Conservation (phyloP, 2,888 invertebrate genomes). For the Ectropis crepuscularia region DNA sequence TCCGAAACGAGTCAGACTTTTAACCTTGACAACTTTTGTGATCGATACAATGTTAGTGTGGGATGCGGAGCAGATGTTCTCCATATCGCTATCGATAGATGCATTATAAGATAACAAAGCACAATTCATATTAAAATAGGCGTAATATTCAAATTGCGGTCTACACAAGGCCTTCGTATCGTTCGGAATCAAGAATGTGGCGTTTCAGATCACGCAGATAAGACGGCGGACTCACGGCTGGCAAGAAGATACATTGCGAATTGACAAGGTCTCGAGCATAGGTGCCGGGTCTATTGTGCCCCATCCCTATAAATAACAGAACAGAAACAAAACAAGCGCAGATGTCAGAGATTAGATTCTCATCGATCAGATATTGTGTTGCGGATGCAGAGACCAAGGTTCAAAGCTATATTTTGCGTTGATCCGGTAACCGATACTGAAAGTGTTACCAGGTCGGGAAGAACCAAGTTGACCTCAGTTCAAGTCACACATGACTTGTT, state of each 20-base stretch:
- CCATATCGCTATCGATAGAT: constrained; percentile 38
- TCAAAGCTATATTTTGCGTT: constrained; percentile 51
- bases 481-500: no score
- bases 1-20: constrained; percentile 31
- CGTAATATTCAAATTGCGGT: constrained; percentile 56
- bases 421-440: constrained; percentile 37
- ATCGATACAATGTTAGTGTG: constrained; percentile 26
- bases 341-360: constrained; percentile 76
- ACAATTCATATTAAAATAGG: constrained; percentile 46
- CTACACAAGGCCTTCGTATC: constrained; percentile 51
- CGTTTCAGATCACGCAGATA: constrained; percentile 70
- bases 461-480: no score
- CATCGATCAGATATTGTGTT: constrained; percentile 64
- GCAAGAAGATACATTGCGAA: constrained; percentile 64
- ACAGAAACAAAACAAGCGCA: constrained; percentile 66
- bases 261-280: constrained; percentile 62
- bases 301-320: constrained; percentile 53
- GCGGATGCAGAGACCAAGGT: constrained; percentile 58
- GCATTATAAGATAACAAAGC: constrained; percentile 38
- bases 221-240: constrained; percentile 61
- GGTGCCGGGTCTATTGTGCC: constrained; percentile 43
- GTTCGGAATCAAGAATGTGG: constrained; percentile 65
- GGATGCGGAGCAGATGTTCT: constrained; percentile 35
- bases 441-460: constrained; percentile 8
- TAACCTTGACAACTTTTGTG: constrained; percentile 22